These are phyloP conservation scores for Gymnothorax javanicus DNA, from an alignment of 2,797 vertebrate species.

Conservation along the genomic window DNA sequence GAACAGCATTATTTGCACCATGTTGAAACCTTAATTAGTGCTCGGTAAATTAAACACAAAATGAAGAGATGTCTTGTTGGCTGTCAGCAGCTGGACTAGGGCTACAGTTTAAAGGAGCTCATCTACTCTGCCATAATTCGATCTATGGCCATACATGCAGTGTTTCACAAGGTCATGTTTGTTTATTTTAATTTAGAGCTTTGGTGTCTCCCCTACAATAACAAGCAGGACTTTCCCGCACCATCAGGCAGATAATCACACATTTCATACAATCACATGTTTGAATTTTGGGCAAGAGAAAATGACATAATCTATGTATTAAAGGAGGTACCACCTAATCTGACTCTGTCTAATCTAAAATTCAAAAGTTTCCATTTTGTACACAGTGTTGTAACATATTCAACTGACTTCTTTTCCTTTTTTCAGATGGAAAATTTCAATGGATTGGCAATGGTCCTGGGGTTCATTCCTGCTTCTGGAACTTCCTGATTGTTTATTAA, in stretches of 20 bases:
- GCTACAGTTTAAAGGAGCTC: not conserved
- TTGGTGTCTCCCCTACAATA: not conserved
- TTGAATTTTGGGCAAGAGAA: not conserved
- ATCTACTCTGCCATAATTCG: not conserved
- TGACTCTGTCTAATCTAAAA: not conserved
- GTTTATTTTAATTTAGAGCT: not conserved
- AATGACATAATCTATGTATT: constrained; percentile 15
- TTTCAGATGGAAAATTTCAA: not conserved
- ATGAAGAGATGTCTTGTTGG: not conserved
- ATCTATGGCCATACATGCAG: not conserved
- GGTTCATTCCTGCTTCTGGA: not conserved
- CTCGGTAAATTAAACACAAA: not conserved
- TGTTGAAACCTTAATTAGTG: not conserved
- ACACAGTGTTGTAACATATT: not conserved
- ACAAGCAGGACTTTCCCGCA: not conserved
- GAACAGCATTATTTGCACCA: no score
- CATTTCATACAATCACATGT: not conserved
- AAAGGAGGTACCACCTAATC: not conserved
- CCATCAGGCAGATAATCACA: not conserved
- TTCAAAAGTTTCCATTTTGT: not conserved
- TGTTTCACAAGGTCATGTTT: not conserved
- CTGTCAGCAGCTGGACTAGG: not conserved
- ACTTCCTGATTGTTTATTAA: no score
- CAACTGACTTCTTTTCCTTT: not conserved
- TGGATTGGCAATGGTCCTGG: not conserved